Evolutionary conservation across 2,888 invertebrate species (phyloP), one percentile per base, ranked within the genome.

Genomic region (Orthosia cruda): DNA sequence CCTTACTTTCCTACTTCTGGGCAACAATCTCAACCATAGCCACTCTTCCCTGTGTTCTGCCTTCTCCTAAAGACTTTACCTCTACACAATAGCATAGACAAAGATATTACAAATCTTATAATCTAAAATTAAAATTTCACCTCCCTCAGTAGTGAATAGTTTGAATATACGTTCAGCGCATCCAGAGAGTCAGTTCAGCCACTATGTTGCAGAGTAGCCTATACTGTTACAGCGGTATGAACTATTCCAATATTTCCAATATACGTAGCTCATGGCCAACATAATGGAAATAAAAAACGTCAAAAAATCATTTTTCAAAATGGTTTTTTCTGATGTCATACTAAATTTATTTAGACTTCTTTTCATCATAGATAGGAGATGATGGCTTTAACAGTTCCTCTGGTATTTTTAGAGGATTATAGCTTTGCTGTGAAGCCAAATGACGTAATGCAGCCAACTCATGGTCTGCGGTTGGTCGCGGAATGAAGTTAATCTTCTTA

Each of bases 401-500:
- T 16, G 90, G 66, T 49, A 96, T 89, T 75, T 90, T 90, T 15
- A 96, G 78, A 4, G 96, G 96, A 82, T 96, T 96, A 71, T 95
- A 95, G 64, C 88, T 90, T 54, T 81, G 91, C 78, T 93, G 93
- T 0, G 88, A 79, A 13, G 88, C 83, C 32, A 96, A 87, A 82
- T 94, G 90, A 45, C 92, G 85, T 9, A 95, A 32, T 40, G 90
- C 87, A 12, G 81, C 68, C 3, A 93, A 78, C 66, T 93, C 95
- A 64, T 84, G 83, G 58, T 92, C 86, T 3, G 86, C 78, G 0
- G 92, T 92, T 12, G 91, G 91, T 54, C 89, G 88, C 2, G 91
- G 88, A 77, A 93, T 89, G 7, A 83, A 69, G 52, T 85, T 89
- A 0, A 90, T 74, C 45, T 89, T 87, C 77, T 85, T 89, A 15